Percentiles rank a stretch among this genome's conserved stretches.
These are phyloP conservation scores for Muscicapa striata DNA, from an alignment of 2,797 vertebrate genomes.

Conservation along the genomic window DNA sequence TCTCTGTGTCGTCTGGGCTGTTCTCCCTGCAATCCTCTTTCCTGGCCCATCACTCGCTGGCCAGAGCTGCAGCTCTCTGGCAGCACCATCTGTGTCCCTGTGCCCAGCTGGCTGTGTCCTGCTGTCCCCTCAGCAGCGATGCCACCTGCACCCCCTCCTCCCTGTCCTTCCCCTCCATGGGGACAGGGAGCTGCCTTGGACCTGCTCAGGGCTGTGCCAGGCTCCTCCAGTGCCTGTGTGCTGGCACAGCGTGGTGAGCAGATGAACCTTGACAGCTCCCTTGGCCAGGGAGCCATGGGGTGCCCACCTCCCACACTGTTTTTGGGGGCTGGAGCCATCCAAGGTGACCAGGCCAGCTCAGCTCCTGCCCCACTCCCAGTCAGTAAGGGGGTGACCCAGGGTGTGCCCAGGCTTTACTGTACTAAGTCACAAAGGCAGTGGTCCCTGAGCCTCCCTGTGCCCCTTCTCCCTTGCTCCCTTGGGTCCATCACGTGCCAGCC, in stretches of 20 bases:
- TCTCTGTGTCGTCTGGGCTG: neutral
- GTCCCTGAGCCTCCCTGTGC: fast-evolving
- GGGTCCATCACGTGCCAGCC: neutral
- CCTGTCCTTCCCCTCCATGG: fast-evolving
- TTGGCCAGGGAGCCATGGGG: fast-evolving
- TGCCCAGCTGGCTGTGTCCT: neutral
- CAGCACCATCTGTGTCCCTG: neutral
- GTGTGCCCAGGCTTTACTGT: neutral
- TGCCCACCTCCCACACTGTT: neutral
- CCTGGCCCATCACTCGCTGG: neutral
- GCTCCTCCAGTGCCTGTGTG: neutral
- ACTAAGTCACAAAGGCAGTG: neutral
- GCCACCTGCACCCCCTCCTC: neutral
- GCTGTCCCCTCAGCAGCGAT: fast-evolving
- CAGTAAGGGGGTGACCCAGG: neutral
- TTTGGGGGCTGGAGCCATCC: fast-evolving
- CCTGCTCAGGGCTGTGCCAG: neutral
- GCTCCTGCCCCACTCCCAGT: neutral
- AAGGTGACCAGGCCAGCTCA: neutral
- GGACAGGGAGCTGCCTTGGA: neutral
- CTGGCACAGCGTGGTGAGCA: neutral
- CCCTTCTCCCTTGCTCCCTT: neutral
- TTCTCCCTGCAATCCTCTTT: neutral
- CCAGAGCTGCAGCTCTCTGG: neutral
- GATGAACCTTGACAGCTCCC: neutral